Conservation (phyloP, 2,797 vertebrate species). For the Takifugu rubripes region DNA sequence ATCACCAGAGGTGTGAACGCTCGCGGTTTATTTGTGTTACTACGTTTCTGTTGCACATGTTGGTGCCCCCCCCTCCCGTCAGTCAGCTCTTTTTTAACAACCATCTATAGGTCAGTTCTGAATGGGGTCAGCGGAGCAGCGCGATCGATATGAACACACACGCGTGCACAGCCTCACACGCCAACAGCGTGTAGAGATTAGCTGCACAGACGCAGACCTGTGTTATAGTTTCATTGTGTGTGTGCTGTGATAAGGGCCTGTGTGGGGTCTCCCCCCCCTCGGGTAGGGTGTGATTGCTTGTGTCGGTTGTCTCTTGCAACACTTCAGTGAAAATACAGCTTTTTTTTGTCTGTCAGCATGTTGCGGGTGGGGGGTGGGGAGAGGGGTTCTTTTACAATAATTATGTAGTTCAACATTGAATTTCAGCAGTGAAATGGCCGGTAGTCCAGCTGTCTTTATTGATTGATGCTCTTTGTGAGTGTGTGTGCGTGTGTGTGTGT, state of each 20-base stretch:
- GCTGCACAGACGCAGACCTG: constrained; percentile 26
- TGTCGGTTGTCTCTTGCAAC: too few relatives aligned
- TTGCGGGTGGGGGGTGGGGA: too few relatives aligned
- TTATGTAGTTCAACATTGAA: constrained; percentile 6
- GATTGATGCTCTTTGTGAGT: not conserved
- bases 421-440: constrained; percentile 7
- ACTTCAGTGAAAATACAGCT: too few relatives aligned
- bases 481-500: constrained; percentile 4
- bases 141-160: constrained; percentile 29
- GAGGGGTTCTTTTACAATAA: not conserved
- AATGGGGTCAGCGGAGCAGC: constrained; percentile 34
- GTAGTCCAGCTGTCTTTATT: constrained; percentile 1
- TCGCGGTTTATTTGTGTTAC: not conserved
- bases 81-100: constrained; percentile 30
- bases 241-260: constrained; percentile 9
- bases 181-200: constrained; percentile 22
- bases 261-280: not conserved
- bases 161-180: not conserved
- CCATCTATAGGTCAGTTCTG: constrained; percentile 39
- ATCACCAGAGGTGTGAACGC: too few relatives aligned
- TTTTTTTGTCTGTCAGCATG: too few relatives aligned
- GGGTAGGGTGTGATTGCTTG: not conserved
- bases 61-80: constrained; percentile 2
- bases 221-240: constrained; percentile 6
- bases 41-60: not conserved